Base-by-base conservation (phyloP, 2,888 invertebrate species). In the Caenorhabditis zanzibari region DNA sequence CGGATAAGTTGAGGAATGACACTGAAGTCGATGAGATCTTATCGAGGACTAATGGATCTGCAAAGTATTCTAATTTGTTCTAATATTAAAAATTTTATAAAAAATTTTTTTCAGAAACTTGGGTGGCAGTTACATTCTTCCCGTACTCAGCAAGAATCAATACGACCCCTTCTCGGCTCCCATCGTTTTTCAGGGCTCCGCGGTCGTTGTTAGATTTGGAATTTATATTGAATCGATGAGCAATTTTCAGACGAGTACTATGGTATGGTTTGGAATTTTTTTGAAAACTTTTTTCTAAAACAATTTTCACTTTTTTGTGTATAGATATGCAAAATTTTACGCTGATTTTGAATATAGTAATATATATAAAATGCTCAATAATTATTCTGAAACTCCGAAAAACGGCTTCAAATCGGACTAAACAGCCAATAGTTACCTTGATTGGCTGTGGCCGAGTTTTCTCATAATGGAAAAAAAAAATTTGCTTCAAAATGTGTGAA, bases 161-260 rank as follows among this genome's bases (percentile, higher is more conserved):
- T 92, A 92, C 71, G 92, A 92, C 71, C 88, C 91, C 0, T 91
- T 90, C 66, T 90, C 92, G 9, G 90, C 92, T 0, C 92, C 92
- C 0, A 91, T 91, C 38, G 89, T 92, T 7, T 91, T 91, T 64
- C 86, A 88, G 74, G 88, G 84, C 54, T 88, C 88, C 49, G 91
- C 91, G 7, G 91, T 92, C 0, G 88, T 88, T 2, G 92, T 92
- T 0, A 66, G 91, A 32, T 91, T 92, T 61, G 92, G 92, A 14
- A 91, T 92, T n/a, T 92, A 92, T 68, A 92, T 92, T 28, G 91
- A 92, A 58, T 88, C 88, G n/a, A 91, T 92, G 91, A 89, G 89
- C 59, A 92, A 92, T 75, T 92, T 92, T 73, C 91, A 92, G 73
- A 90, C 92, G 6, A 84, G 88, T 6, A 91, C 92, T 9, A 92